A percentile compares a stretch with the other conserved stretches of the same genome.
Conservation (phyloP, 1,140 invertebrate species). For the Asobara japonica region DNA sequence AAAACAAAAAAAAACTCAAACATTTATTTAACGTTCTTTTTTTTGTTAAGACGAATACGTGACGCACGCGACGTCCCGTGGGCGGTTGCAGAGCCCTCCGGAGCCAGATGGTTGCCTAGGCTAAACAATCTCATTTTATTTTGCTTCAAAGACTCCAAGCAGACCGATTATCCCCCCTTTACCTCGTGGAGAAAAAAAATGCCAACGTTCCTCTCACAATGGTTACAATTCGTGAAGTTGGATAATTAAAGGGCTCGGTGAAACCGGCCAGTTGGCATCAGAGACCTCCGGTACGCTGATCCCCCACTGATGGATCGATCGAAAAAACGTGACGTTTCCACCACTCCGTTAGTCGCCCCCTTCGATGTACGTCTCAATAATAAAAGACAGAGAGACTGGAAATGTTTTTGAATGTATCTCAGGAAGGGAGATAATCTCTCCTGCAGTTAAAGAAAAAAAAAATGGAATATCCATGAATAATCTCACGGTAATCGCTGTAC, state of each 20-base stretch:
- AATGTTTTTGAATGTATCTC: background rate
- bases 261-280: constrained; percentile 2
- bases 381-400: background rate
- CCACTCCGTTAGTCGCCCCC: background rate
- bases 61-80: constrained; percentile 12
- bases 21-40: constrained; percentile 5
- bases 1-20: constrained; percentile 6
- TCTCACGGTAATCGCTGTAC: too few species aligned
- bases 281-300: constrained; percentile 8
- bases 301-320: constrained; percentile 3
- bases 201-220: constrained; percentile 18
- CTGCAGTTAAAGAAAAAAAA: too few species aligned
- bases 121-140: constrained; percentile 43
- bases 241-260: constrained; percentile 48
- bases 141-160: constrained; percentile 37
- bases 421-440: background rate
- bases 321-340: constrained; percentile 1
- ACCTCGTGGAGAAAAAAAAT: constrained; percentile 35
- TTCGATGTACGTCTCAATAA: background rate
- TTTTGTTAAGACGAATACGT: constrained; percentile 1
- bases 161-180: constrained; percentile 48
- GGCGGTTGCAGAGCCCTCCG: constrained; percentile 4
- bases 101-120: constrained; percentile 53
- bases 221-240: constrained; percentile 23
- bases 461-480: too few species aligned